Evolutionary conservation across 1,140 invertebrate species (phyloP), one percentile per base, ranked within the genome.

Genomic region (Neodiprion pinetum): DNA sequence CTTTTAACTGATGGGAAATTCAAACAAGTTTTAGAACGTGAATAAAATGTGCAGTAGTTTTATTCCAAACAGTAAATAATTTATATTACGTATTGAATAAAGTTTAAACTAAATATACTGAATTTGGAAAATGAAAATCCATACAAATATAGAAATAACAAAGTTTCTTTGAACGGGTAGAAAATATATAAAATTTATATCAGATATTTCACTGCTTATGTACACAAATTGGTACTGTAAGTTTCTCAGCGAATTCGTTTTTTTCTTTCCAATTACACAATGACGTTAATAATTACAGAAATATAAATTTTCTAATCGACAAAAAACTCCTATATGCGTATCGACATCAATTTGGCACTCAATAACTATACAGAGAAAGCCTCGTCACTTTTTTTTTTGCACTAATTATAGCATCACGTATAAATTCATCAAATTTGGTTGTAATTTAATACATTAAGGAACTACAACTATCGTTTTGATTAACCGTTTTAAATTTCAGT

Each of bases 301-400:
- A 12, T 61, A 12, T 61, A 61, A 61, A 61, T 14, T 61, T 14
- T n/a, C 53, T 61, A 61, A 61, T 14, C 53, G 53, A 61, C 11
- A 61, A 17, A 14, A 61, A 17, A 61, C n/a, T 5, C 53, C 11
- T 61, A 61, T 5, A 61, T 14, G 53, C n/a, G n/a, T 61, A 61
- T 61, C 53, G n/a, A 61, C n/a, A 61, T 61, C 67, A 69, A 69
- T 69, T 69, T 69, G 67, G 67, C 67, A 69, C 67, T 69, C 40
- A 21, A 23, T 40, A 69, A 69, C 11, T 69, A 69, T 12, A 69
- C 40, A 69, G 67, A 11, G 67, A 69, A 69, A 69, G 67, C 67
- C 5, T 14, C 67, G 7, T 23, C 40, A 23, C 53, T 61, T 61
- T 61, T 61, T 61, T 61, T 61, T 61, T 61, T 61, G 53, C 53